Conservation (phyloP, 2,113 vertebrate species). For the Pelecanoides urinatrix region DNA sequence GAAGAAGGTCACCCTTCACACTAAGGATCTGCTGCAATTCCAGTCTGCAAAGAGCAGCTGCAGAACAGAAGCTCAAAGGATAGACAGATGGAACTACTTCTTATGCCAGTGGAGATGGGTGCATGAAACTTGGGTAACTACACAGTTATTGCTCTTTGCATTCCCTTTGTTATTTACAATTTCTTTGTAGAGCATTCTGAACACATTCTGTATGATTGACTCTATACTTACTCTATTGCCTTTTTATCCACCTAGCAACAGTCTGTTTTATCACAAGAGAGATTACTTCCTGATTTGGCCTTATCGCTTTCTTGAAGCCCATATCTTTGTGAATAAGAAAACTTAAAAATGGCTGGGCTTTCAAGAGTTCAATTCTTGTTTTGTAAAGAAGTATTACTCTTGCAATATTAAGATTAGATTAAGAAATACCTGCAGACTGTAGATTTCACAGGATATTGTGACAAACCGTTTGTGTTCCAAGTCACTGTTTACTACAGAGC, state of each 20-base stretch:
- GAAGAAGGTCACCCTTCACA: background rate
- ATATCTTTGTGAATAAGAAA: background rate
- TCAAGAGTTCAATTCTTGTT: background rate
- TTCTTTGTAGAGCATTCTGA: background rate
- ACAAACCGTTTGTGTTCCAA: fast-evolving
- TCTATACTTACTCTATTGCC: background rate
- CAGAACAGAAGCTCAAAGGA: background rate
- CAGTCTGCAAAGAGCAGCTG: background rate
- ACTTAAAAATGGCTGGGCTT: background rate
- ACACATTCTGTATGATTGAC: background rate
- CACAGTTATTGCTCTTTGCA: background rate
- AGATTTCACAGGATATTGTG: slow-evolving; percentile 58
- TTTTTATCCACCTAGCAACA: background rate
- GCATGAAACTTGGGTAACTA: background rate
- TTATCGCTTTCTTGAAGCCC: background rate
- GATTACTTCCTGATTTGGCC: background rate
- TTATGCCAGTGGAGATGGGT: background rate
- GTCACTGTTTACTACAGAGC: background rate
- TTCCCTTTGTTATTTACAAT: background rate
- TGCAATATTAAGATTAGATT: background rate
- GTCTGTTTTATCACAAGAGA: background rate
- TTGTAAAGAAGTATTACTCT: background rate
- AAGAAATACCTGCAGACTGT: slow-evolving; percentile 64
- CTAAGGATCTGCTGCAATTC: background rate
- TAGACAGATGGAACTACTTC: background rate